Evolutionary conservation across 2,888 invertebrate species (phyloP), one percentile per base, ranked within the genome.

Genomic region (Drosophila hamatofila): DNA sequence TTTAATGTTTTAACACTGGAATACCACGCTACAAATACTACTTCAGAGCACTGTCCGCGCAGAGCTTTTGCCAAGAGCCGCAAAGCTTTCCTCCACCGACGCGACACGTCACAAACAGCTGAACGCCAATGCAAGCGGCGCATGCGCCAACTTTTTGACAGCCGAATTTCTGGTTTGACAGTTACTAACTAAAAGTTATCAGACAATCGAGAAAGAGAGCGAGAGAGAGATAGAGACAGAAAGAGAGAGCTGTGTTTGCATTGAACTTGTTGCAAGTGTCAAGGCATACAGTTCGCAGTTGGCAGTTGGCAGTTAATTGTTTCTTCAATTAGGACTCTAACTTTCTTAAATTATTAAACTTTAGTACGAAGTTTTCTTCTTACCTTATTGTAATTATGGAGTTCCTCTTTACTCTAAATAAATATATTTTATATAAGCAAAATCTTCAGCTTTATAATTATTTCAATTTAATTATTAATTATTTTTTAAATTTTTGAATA

Each of bases 1-100:
- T 90, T 90, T 70, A 75, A 81, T 84, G 82, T 81, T 81, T 87
- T 72, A 78, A 84, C 75, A 82, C 89, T 89, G 86, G 83, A 83
- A 85, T 58, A 64, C 30, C 39, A 72, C 48, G 62, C 68, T 56
- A 66, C 59, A 18, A 48, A 44, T 60, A 65, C 62, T 60, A 65
- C 62, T 63, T 61, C 55, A 57, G 65, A 72, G 49, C 57, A 41
- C 48, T 48, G 52, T 21, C 39, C 56, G 56, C 72, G 37, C 16
- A 42, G 58, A 78, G 79, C 79, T 80, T 75, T 75, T 16, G 18
- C 9, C 23, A 11, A 52, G 23, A 8, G 33, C 52, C 23, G 35
- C n/a, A 23, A 21, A 52, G 52, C 52, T 52, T 52, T 52, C 23
- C 54, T n/a, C 25, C 56, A 37, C 62, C 48, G 21, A 54, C 70